Conservation (phyloP, 2,888 invertebrate genomes). For the Ischnura elegans region DNA sequence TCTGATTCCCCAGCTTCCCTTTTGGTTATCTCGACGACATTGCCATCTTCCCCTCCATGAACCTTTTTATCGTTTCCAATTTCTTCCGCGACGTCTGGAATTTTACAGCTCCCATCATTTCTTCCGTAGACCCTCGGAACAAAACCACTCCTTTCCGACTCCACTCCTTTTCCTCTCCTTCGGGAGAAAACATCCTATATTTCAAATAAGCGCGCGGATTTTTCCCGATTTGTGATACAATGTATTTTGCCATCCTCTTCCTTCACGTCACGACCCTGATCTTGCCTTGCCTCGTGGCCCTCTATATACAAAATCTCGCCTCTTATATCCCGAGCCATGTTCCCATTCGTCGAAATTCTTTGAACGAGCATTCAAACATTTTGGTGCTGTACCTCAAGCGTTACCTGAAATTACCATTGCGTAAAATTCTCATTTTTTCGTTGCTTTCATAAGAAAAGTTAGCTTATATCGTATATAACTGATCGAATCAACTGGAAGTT, state of each 20-base stretch:
- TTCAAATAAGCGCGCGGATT: background rate
- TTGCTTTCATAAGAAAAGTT: too few species aligned
- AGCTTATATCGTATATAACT: too few species aligned
- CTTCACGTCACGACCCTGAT: background rate
- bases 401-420: too few species aligned
- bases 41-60: background rate
- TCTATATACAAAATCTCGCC: too few species aligned
- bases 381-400: too few species aligned
- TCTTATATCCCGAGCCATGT: background rate
- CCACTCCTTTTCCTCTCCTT: background rate
- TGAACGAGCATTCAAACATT: too few species aligned
- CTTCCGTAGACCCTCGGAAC: background rate
- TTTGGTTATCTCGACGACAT: slow-evolving; percentile 1
- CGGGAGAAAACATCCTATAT: background rate
- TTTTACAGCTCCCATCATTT: slow-evolving; percentile 31
- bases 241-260: background rate
- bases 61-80: slow-evolving; percentile 32
- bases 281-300: background rate
- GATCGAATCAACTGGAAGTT: too few species aligned
- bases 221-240: background rate
- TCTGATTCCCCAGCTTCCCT: slow-evolving; percentile 6
- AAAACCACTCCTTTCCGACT: background rate
- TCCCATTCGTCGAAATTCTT: background rate
- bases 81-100: slow-evolving; percentile 16
- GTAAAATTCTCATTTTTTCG: too few species aligned